Base-by-base conservation (phyloP, 2,888 invertebrate genomes). In the Agrilus mali region DNA sequence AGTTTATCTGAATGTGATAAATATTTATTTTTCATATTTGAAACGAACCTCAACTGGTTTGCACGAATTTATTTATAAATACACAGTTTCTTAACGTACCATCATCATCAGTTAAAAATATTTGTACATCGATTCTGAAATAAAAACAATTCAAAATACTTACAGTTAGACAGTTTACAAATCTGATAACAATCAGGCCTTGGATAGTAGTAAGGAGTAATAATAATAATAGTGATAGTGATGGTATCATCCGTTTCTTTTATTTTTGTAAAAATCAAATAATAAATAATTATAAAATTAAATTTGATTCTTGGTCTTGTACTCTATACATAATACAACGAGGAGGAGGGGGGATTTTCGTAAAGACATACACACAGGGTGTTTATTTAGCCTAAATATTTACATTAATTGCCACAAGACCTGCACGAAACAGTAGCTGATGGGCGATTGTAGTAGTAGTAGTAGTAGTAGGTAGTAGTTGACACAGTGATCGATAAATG, bases 1-100 rank as follows among this genome's bases (percentile, higher is more conserved):
- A 37, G 10, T 27, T 27, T 38, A 38, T 22, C 27, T 47, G 50
- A 52, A 60, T 64, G 65, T 64, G 65, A 66, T 66, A 66, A 66
- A 66, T 66, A 66, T 64, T 65, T 65, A 64, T 64, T 63, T 64
- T 66, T 66, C 61, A 65, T 66, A 63, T 64, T 65, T 64, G 64
- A 66, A 66, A 65, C 61, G 61, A 61, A 56, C 61, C 51, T 64
- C 55, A 65, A 65, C 64, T 66, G 64, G 66, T 60, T 60, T 59
- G 62, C 60, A 63, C 60, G 60, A 56, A 58, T 64, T 64, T 65
- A 62, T 64, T 64, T 63, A 64, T 64, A 65, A 64, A 65, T 60
- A 63, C 60, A 60, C 60, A 59, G 55, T 62, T 59, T 51, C 55
- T 56, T 59, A 60, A 57, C 59, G 55, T 56, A 62, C 64, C 64